These are phyloP conservation scores for Daptonema setosum DNA, from an alignment of 2,888 invertebrate species.

Conservation along the genomic window DNA sequence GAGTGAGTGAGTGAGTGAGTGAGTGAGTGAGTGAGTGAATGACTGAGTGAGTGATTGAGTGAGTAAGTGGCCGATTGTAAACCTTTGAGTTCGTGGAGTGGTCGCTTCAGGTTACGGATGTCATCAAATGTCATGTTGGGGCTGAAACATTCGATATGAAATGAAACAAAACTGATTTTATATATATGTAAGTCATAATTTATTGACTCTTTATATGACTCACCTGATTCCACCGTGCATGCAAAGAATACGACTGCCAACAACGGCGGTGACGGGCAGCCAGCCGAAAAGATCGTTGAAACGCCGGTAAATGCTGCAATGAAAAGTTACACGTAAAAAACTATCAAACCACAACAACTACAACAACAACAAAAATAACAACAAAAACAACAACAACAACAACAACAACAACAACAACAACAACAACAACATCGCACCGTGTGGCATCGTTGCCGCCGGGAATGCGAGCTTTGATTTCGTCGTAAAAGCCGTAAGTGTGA, in stretches of 20 bases:
- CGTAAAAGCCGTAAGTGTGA: background rate
- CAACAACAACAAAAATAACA: no score
- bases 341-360: no score
- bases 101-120: background rate
- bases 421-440: no score
- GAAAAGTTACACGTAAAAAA: no score
- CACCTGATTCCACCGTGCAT: slow-evolving; percentile 43
- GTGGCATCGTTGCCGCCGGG: slow-evolving; percentile 80
- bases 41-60: no score
- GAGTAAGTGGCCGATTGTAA: slow-evolving; percentile 36
- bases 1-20: no score
- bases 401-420: no score
- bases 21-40: no score
- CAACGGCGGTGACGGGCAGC: slow-evolving; percentile 84
- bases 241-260: slow-evolving; percentile 51
- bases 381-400: no score
- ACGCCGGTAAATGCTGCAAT: slow-evolving; percentile 97
- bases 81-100: background rate
- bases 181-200: no score
- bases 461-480: background rate
- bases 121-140: slow-evolving; percentile 29
- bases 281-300: slow-evolving; percentile 98
- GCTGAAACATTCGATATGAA: slow-evolving; percentile 36
- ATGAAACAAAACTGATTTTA: no score
- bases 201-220: no score